Base-by-base conservation (phyloP, 2,888 invertebrate species). In the Helleia helle region DNA sequence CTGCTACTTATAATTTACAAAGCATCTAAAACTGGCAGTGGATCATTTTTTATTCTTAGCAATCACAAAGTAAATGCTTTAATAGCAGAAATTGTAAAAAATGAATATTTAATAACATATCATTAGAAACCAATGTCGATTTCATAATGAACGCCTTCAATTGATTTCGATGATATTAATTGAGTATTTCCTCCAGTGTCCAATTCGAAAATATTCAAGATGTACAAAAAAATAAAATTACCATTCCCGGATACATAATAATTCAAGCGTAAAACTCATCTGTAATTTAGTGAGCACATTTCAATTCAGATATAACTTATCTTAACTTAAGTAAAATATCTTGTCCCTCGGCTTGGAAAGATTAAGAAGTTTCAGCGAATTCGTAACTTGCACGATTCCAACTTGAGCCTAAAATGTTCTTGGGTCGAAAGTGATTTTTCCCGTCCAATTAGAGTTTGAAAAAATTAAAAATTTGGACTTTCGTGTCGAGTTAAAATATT, bases 331-430 rank as follows among this genome's bases (percentile, higher is more conserved):
- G 67, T 66, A 62, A 61, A 63, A 65, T 63, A 62, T 65, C 66
- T 64, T 65, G 65, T 68, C 67, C 59, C 59, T 57, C 54, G 58
- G 59, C 59, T 60, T 48, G 58, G 54, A 59, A 64, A 56, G 55
- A 72, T 71, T 71, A 71, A 59, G 56, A 71, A 70, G 56, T 70
- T 70, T 58, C 52, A 48, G 52, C 52, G 41, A 60, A 62, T 62
- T 64, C 63, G 68, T 65, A 68, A 70, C 66, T 71, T 69, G 64
- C 64, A 64, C 64, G 64, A 69, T 70, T 68, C 67, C 55, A 52
- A 49, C 49, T 46, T 50, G 58, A 59, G 62, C 59, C 34, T 62
- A 55, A 58, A 55, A 62, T 59, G 58, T 59, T 61, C 44, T 44
- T 41, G 45, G 47, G 42, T 36, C 40, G 38, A 41, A 49, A 43